phyloP scores from a whole-genome alignment of 2,113 vertebrate species.

The Suricata suricatta region DNA sequence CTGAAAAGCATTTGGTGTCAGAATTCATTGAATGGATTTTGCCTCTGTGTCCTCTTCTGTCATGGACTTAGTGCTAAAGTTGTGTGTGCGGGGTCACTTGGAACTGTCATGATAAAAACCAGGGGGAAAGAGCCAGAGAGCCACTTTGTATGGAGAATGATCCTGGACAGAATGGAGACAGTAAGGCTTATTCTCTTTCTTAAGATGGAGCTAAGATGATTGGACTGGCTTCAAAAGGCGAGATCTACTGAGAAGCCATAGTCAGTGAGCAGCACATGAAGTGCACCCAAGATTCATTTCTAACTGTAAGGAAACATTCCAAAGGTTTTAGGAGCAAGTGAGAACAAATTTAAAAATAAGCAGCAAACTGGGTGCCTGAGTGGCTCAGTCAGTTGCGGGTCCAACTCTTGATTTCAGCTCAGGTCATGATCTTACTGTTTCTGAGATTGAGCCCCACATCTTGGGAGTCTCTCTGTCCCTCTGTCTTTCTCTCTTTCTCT shows the following conservation, averaged over 20 bases:
- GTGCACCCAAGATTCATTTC: not conserved
- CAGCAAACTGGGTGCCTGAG: not conserved
- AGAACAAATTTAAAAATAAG: conserved; percentile 19
- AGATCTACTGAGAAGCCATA: not conserved
- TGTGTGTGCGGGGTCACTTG: not conserved
- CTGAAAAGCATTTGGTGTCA: not conserved
- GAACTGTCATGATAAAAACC: not conserved
- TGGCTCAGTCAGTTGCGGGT: no score
- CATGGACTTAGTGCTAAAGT: not conserved
- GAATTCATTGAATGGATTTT: not conserved
- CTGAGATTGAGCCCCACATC: no score
- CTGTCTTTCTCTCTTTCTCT: no score
- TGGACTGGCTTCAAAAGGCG: not conserved
- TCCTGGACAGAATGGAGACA: conserved; percentile 29
- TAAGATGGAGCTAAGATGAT: conserved; percentile 20
- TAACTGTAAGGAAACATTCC: not conserved
- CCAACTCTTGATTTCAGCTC: no score
- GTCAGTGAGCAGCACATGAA: not conserved
- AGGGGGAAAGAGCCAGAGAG: not conserved
- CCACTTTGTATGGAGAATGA: not conserved
- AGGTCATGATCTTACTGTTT: no score
- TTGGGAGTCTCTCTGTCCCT: no score
- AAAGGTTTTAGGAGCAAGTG: conserved; percentile 1
- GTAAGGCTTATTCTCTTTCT: conserved; percentile 30
- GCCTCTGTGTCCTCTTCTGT: not conserved